Conservation (phyloP, 2,888 invertebrate genomes). For the Sturmia bella region DNA sequence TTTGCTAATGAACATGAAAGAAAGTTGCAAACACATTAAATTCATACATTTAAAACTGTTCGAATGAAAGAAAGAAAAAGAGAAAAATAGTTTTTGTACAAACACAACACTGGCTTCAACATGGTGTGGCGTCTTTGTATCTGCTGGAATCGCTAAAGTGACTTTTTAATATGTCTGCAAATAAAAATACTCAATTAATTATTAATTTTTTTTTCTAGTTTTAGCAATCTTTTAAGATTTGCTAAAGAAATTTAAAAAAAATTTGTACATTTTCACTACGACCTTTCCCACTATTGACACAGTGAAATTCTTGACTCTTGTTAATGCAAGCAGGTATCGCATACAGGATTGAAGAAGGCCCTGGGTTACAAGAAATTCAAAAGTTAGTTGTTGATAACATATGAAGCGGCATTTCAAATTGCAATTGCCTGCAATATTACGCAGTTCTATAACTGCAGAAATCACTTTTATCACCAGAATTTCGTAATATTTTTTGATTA, state of each 20-base stretch:
- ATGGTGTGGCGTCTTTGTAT: constrained; percentile 2
- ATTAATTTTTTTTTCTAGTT: constrained; percentile 2
- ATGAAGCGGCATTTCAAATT: too few species aligned
- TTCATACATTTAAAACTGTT: constrained; percentile 18
- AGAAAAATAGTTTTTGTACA: neutral
- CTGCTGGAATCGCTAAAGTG: neutral
- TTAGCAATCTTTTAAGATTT: too few species aligned
- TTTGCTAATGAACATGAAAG: constrained; percentile 37
- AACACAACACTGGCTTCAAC: constrained; percentile 3
- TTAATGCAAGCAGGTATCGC: too few species aligned
- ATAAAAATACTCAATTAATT: constrained; percentile 25
- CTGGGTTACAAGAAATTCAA: too few species aligned
- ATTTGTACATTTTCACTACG: neutral
- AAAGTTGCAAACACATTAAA: constrained; percentile 53
- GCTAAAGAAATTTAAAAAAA: too few species aligned
- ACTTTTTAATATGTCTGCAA: neutral
- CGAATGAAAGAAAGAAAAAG: neutral
- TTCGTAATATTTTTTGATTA: too few species aligned
- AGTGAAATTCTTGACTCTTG: constrained; percentile 49
- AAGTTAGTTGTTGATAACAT: too few species aligned
- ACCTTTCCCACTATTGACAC: constrained; percentile 70
- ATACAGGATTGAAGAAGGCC: too few species aligned
- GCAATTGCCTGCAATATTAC: too few species aligned
- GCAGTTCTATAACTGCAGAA: too few species aligned
- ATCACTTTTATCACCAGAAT: too few species aligned